These are phyloP conservation scores for Aurelia sp. DNA, from an alignment of 30 jellyfish, hydroid and myxozoan genomes.

Conservation along the genomic window DNA sequence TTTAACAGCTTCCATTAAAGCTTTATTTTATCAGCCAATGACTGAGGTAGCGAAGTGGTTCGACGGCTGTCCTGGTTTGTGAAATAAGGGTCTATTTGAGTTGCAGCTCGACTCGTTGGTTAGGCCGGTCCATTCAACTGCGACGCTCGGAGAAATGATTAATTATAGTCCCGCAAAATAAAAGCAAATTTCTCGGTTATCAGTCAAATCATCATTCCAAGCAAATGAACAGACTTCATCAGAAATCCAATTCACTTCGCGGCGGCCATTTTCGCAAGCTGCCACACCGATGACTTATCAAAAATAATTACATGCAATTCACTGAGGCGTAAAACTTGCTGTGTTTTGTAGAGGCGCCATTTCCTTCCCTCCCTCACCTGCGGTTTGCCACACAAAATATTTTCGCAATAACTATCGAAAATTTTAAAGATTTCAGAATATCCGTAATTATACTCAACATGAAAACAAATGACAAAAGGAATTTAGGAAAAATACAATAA, in stretches of 20 bases:
- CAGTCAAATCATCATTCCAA: too few relatives aligned
- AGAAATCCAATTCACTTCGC: too few relatives aligned
- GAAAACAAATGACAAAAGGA: too few relatives aligned
- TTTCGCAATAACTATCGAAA: constrained; percentile 22
- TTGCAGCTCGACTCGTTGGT: too few relatives aligned
- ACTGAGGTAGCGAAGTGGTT: too few relatives aligned
- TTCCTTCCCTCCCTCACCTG: constrained; percentile 69
- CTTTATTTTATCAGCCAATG: background rate
- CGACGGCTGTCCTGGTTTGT: too few relatives aligned
- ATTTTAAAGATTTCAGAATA: constrained; percentile 30
- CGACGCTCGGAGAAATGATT: background rate
- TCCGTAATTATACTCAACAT: too few relatives aligned
- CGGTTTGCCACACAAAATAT: constrained; percentile 60
- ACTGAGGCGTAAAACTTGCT: constrained; percentile 58
- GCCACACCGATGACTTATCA: background rate
- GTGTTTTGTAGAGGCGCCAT: constrained; percentile 78
- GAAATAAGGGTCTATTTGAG: too few relatives aligned
- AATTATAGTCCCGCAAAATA: background rate
- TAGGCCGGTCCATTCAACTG: background rate
- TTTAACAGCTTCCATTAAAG: constrained; percentile 85
- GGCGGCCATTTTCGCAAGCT: too few relatives aligned
- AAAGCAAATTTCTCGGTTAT: too few relatives aligned
- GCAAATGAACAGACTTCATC: too few relatives aligned
- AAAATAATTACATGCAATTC: constrained; percentile 25
- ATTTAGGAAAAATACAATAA: too few relatives aligned